Evolutionary conservation across 2,888 invertebrate genomes (phyloP).

Genomic region (Napeogenes inachia): DNA sequence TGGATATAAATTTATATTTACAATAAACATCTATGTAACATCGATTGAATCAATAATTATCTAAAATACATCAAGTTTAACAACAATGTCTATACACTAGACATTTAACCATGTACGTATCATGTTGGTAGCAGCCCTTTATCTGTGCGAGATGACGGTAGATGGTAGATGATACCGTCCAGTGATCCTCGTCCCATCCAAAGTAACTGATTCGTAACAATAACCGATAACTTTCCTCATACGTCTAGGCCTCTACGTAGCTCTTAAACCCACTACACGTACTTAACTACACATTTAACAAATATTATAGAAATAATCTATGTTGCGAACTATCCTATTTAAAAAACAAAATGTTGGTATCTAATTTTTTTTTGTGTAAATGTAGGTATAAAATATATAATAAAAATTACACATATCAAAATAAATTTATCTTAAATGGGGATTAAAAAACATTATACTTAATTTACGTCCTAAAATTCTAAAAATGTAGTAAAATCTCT

Average conservation of each 20-base stretch:
- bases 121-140: conserved; percentile 41
- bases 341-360: conserved; percentile 14
- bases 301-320: conserved; percentile 7
- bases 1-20: conserved; percentile 66
- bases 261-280: conserved; percentile 11
- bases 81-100: conserved; percentile 71
- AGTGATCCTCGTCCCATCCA: not conserved
- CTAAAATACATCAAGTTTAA: conserved; percentile 76
- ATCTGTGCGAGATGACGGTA: conserved; percentile 33
- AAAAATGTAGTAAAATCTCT: conserved; percentile 59
- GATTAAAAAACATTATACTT: conserved; percentile 21
- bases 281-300: conserved; percentile 6
- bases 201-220: conserved; percentile 10
- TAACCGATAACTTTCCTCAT: not conserved
- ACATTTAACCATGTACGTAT: conserved; percentile 58
- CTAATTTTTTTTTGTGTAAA: conserved; percentile 26
- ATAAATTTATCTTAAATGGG: conserved; percentile 61
- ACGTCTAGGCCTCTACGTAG: conserved; percentile 14
- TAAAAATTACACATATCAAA: conserved; percentile 65
- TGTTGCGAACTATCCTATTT: conserved; percentile 9
- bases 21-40: conserved; percentile 77
- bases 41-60: conserved; percentile 75
- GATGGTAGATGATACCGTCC: not conserved
- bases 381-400: conserved; percentile 38
- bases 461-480: conserved; percentile 49